Evolutionary conservation across 2,888 invertebrate species (phyloP), one percentile per base, ranked within the genome.

Genomic region (Frankliniella intonsa): DNA sequence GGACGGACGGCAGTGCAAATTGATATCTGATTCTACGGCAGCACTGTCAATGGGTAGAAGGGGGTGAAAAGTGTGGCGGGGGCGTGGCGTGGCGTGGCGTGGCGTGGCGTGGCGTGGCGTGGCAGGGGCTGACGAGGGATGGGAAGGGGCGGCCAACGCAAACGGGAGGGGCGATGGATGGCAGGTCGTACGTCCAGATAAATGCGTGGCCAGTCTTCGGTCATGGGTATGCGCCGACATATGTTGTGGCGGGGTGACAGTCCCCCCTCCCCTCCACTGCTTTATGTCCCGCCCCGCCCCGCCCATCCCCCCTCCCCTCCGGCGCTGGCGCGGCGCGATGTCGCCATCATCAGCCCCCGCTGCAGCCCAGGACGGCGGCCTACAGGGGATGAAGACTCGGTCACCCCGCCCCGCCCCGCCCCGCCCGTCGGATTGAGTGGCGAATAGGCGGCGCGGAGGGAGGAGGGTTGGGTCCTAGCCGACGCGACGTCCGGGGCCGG

Each of bases 1-100:
- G 62, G 62, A 17, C 22, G 25, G 69, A 76, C 12, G 17, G 5
- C 22, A 76, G 69, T 25, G 69, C 12, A 76, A 76, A 76, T 76
- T 76, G 69, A 76, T 76, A 76, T 76, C 69, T 76, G 69, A 76
- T 76, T 76, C 25, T 19, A 55, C 55, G 17, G 55, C 14, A 38
- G 38, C 38, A 38, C 38, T 38, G 38, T 38, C 38, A 38, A 38
- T 38, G 38, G 38, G 38, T 38, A 38, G 38, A 38, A 38, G 38
- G 38, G 38, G 38, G 38, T 38, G 38, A 38, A 38, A 38, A 38
- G 38, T 38, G 38, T 38, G 38, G 38, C 62, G 62, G 17, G 62
- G 62, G n/a, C 17, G 3, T 0, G 62, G n/a, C 19, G 17, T 2
- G 38, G 14, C 17, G 14, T 0, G 62, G n/a, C 5, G 62, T n/a